phyloP scores from a whole-genome alignment of 2,888 invertebrate species.

The Marronus borbonicus region DNA sequence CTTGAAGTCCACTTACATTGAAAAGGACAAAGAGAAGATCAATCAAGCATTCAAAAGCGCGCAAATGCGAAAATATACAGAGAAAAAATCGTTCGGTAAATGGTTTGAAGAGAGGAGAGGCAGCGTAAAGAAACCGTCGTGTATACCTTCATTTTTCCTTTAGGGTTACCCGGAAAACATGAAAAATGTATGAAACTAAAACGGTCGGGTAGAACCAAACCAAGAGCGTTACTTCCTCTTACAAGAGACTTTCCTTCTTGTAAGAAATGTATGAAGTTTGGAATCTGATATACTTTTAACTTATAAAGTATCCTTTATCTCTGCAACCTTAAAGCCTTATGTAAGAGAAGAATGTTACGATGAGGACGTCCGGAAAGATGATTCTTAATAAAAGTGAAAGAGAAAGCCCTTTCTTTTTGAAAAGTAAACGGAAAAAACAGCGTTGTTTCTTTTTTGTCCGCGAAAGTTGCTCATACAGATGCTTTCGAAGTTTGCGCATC shows the following conservation, averaged over 20 bases:
- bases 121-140: conserved; percentile 1
- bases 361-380: conserved; percentile 23
- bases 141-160: conserved; percentile 41
- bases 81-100: conserved; percentile 31
- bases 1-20: conserved; percentile 24
- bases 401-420: not conserved
- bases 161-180: conserved; percentile 42
- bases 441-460: conserved; percentile 2
- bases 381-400: conserved; percentile 29
- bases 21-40: conserved; percentile 38
- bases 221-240: conserved; percentile 27
- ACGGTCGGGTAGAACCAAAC: conserved; percentile 33
- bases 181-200: conserved; percentile 50
- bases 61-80: conserved; percentile 23
- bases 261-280: conserved; percentile 50
- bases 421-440: conserved; percentile 19
- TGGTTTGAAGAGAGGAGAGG: conserved; percentile 14
- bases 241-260: conserved; percentile 20
- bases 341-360: conserved; percentile 24
- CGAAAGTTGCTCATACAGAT: conserved; percentile 10
- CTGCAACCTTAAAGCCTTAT: conserved; percentile 38
- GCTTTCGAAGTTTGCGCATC: conserved; percentile 9
- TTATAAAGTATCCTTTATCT: conserved; percentile 47
- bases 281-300: conserved; percentile 49
- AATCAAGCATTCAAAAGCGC: conserved; percentile 28